Conservation (phyloP, 2,888 invertebrate species). For the Mellilla xanthometata region DNA sequence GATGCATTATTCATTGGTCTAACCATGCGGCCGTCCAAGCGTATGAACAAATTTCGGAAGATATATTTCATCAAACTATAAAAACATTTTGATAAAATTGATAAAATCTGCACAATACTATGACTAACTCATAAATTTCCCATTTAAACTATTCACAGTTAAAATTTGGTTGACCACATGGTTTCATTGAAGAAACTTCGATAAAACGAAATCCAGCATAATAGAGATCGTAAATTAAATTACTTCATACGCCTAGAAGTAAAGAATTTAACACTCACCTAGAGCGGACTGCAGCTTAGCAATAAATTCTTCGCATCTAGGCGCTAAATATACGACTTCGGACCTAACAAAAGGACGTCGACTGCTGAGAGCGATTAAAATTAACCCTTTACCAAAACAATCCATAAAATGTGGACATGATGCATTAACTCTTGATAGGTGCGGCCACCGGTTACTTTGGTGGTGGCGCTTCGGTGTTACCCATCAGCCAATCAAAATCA, state of each 20-base stretch:
- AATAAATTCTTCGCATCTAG: neutral
- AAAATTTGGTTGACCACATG: conserved; percentile 6
- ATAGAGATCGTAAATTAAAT: too few species aligned
- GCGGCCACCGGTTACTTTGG: conserved; percentile 62
- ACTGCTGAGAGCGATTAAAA: conserved; percentile 40
- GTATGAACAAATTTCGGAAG: too few species aligned
- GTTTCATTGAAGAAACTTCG: neutral
- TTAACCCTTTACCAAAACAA: conserved; percentile 55
- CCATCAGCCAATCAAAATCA: conserved; percentile 82
- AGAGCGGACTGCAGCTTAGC: neutral
- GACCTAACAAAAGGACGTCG: conserved; percentile 14
- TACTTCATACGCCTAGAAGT: too few species aligned
- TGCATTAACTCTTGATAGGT: conserved; percentile 29
- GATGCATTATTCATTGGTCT: conserved; percentile 24
- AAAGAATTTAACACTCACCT: too few species aligned
- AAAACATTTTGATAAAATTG: too few species aligned
- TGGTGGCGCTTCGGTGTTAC: conserved; percentile 70
- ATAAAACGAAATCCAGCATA: too few species aligned
- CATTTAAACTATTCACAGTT: too few species aligned
- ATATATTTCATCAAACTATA: too few species aligned
- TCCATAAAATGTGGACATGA: conserved; percentile 46
- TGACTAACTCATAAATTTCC: too few species aligned
- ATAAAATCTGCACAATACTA: too few species aligned
- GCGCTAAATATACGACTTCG: neutral
- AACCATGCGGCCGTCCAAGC: conserved; percentile 13